Conservation (phyloP, 2,888 invertebrate species). For the Drosophila algonquin region DNA sequence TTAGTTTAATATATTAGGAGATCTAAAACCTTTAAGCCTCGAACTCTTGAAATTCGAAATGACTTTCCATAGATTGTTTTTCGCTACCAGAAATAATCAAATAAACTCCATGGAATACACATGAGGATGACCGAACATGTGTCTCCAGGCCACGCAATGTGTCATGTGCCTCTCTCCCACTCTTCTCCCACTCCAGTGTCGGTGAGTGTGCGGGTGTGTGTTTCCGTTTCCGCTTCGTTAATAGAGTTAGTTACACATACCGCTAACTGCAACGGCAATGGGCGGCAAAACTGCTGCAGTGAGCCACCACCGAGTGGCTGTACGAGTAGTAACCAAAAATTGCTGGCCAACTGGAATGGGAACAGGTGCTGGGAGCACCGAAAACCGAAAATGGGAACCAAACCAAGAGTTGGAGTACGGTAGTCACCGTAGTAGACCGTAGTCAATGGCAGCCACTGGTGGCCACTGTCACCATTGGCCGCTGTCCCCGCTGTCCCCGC, state of each 20-base stretch:
- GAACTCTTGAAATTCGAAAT: neutral
- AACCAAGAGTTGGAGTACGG: conserved; percentile 1
- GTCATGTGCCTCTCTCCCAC: conserved; percentile 13
- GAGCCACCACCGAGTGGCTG: conserved; percentile 25
- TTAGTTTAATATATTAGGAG: no score
- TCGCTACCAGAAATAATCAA: neutral
- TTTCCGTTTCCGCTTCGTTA: conserved; percentile 81
- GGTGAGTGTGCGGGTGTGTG: conserved; percentile 30
- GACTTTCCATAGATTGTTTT: neutral
- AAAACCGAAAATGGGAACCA: conserved; percentile 18
- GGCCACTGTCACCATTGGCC: conserved; percentile 42
- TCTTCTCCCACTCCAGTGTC: neutral
- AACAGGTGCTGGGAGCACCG: conserved; percentile 21
- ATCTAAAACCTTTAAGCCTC: no score
- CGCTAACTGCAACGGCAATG: conserved; percentile 42
- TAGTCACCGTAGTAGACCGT: neutral
- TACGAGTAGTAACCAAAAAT: conserved; percentile 18
- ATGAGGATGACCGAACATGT: conserved; percentile 46
- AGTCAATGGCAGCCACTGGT: conserved; percentile 25
- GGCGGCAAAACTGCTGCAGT: conserved; percentile 47
- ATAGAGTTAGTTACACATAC: conserved; percentile 81
- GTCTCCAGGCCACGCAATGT: conserved; percentile 43
- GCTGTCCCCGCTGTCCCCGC: neutral
- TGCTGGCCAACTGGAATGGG: conserved; percentile 16
- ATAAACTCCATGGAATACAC: conserved; percentile 19